Evolutionary conservation across 2,797 vertebrate genomes (phyloP), one percentile per base, ranked within the genome.

Genomic region (Nyctibius grandis): DNA sequence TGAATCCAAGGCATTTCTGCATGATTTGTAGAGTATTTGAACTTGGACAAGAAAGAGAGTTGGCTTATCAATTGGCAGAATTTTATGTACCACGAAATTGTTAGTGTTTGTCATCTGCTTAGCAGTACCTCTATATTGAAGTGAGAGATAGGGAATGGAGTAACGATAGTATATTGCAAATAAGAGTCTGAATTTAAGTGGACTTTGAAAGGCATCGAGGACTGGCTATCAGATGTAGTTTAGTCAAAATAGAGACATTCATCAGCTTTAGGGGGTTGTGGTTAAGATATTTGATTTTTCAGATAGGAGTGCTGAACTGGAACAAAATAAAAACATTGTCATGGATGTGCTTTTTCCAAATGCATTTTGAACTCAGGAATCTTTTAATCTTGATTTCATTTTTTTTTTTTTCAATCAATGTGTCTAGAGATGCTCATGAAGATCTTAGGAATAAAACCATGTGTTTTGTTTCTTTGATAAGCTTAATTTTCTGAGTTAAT

Each of bases 151-250:
- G 80, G 59, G 80, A 93, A 95, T 33, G 2, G 17, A 96, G 73
- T 81, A 68, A 93, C 89, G 47, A 57, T 42, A 67, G 38, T 50
- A 63, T 73, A 56, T 54, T 92, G 78, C 79, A 95, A 91, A 88
- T 91, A 93, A 94, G 96, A 74, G 72, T 80, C 64, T 79, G 22
- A 74, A 73, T 96, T 96, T 95, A 92, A 89, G 91, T 88, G 91
- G 64, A 76, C 76, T 93, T 40, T 95, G 94, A 83, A 93, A 95
- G 91, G 38, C 69, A 85, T 90, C 97, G 64, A 53, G 42, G 45
- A 47, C 36, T 53, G 34, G 21, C 44, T 93, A 45, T 53, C 28
- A 73, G 87, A 44, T 53, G 36, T 59, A 79, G 42, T 84, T 89
- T 61, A 60, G 54, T 67, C 67, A 87, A 78, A 89, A 67, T 75